Evolutionary conservation across 2,888 invertebrate species (phyloP), one percentile per base, ranked within the genome.

Genomic region (Corbicula japonica): DNA sequence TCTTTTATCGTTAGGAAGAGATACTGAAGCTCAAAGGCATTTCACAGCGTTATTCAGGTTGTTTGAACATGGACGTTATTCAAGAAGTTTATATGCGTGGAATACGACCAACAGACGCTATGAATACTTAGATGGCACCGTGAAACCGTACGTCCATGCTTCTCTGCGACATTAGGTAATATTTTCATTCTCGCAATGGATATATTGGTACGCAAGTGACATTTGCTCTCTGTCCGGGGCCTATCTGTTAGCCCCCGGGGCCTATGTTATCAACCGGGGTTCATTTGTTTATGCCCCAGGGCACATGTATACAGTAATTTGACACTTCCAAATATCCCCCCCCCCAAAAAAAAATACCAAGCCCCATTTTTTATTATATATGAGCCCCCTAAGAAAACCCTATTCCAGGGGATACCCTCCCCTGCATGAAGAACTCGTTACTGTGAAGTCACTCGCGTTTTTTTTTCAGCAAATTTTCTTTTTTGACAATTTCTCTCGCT

Each of bases 91-190:
- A 18, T 61, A 61, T 26, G 61, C 61, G 12, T 61, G 10, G 10
- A 61, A 61, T 38, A 26, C 44, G 44, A 61, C 21, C 26, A 61
- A 61, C 44, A 23, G 61, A 44, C n/a, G n/a, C n/a, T n/a, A n/a
- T n/a, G n/a, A n/a, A n/a, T n/a, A n/a, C n/a, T n/a, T n/a, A n/a
- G n/a, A n/a, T n/a, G n/a, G n/a, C n/a, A n/a, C n/a, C n/a, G n/a
- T n/a, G n/a, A n/a, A n/a, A n/a, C n/a, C n/a, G n/a, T n/a, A n/a
- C n/a, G n/a, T n/a, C n/a, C n/a, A n/a, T n/a, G n/a, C n/a, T n/a
- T n/a, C n/a, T n/a, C n/a, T n/a, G n/a, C n/a, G n/a, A n/a, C n/a
- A n/a, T n/a, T n/a, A n/a, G n/a, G n/a, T 48, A n/a, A 48, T 48
- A 48, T 6, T 48, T 48, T 48, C 6, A 50, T 8, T n/a, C 10